These are phyloP conservation scores for Druon quercuslanigerum DNA, from an alignment of 1,140 invertebrate genomes.

Conservation along the genomic window DNA sequence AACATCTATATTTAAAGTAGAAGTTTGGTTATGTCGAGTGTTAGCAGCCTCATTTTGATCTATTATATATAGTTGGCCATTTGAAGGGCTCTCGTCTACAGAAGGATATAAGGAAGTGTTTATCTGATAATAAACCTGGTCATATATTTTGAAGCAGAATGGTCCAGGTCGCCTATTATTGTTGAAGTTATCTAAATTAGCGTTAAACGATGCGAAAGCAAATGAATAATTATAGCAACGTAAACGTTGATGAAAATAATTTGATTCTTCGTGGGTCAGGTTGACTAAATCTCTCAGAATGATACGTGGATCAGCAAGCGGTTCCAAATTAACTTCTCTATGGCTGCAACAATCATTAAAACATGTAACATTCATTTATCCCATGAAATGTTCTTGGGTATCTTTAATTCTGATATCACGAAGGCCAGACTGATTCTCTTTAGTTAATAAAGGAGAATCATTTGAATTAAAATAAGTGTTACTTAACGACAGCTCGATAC, in stretches of 20 bases:
- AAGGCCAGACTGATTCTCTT: too few species aligned
- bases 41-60: slow-evolving; percentile 40
- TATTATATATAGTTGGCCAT: slow-evolving; percentile 46
- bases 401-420: too few species aligned
- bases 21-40: slow-evolving; percentile 36
- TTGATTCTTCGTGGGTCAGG: slow-evolving; percentile 30
- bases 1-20: slow-evolving; percentile 39
- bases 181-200: slow-evolving; percentile 38
- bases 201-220: slow-evolving; percentile 44
- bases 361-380: slow-evolving; percentile 15
- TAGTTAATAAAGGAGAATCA: too few species aligned
- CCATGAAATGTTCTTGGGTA: neutral
- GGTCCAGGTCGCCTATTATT: too few species aligned
- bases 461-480: too few species aligned
- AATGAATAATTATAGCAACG: slow-evolving; percentile 40
- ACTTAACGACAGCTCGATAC: too few species aligned
- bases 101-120: slow-evolving; percentile 37
- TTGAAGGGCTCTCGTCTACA: slow-evolving; percentile 37
- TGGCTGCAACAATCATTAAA: slow-evolving; percentile 38
- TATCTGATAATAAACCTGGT: too few species aligned
- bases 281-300: slow-evolving; percentile 34
- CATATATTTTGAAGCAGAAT: too few species aligned
- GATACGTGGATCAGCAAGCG: slow-evolving; percentile 32
- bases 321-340: slow-evolving; percentile 37
- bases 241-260: slow-evolving; percentile 38